phyloP scores from a whole-genome alignment of 2,797 vertebrate species.

The Echeneis naucrates region DNA sequence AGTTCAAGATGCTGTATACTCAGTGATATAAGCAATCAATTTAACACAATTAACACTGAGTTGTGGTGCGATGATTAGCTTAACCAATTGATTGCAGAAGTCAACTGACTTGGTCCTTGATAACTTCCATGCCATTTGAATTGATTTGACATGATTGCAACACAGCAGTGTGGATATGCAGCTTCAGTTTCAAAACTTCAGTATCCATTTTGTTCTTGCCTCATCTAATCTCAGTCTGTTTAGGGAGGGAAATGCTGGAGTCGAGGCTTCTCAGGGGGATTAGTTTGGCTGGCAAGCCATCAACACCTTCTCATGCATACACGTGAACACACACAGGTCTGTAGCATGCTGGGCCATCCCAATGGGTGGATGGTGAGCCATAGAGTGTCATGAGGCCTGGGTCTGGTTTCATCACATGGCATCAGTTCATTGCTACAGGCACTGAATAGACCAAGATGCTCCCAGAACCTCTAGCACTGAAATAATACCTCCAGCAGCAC shows the following conservation, averaged over 20 bases:
- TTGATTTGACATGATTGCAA: conserved; percentile 46
- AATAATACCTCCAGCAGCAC: background rate
- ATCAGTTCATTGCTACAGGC: background rate
- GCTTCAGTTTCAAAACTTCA: background rate
- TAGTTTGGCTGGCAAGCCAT: background rate
- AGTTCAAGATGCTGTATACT: conserved; percentile 44
- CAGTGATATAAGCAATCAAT: conserved; percentile 52
- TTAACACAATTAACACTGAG: conserved; percentile 34
- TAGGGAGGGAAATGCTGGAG: conserved; percentile 13
- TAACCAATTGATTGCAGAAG: conserved; percentile 58
- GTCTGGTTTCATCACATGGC: conserved; percentile 32
- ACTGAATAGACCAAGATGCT: conserved; percentile 1
- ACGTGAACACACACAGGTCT: conserved; percentile 3
- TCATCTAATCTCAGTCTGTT: conserved; percentile 16
- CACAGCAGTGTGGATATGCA: background rate
- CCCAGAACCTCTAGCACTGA: background rate
- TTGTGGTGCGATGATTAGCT: conserved; percentile 55
- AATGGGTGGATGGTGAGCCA: conserved; percentile 43
- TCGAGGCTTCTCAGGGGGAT: conserved; percentile 3
- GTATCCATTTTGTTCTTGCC: background rate
- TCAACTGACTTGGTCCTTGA: conserved; percentile 43
- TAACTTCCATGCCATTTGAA: conserved; percentile 44
- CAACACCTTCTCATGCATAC: background rate
- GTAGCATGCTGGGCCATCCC: background rate
- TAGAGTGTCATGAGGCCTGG: conserved; percentile 43